phyloP scores from a whole-genome alignment of 2,888 invertebrate genomes.

The Mesorhabditis spiculigera region DNA sequence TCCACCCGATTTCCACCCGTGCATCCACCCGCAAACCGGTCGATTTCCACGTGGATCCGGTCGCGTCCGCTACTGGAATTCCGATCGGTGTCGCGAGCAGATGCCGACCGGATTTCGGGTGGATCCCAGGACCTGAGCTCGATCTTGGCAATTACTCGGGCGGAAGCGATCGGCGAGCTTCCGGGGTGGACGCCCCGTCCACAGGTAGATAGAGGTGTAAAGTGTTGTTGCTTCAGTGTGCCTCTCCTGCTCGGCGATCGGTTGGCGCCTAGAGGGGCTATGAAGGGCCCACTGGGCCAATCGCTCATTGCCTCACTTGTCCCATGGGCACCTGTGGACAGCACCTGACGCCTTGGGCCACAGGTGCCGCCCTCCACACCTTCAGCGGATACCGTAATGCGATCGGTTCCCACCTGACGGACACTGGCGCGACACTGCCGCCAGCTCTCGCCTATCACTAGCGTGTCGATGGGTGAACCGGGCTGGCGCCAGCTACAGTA shows the following conservation, averaged over 20 bases:
- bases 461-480: background rate
- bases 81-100: no score
- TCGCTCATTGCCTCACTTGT: background rate
- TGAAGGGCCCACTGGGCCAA: background rate
- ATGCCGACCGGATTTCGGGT: no score
- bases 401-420: slow-evolving; percentile 2
- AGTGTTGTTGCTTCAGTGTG: background rate
- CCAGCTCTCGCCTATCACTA: background rate
- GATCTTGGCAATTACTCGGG: no score
- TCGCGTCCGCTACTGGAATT: no score
- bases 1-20: no score
- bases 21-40: no score
- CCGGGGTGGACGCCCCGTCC: no score
- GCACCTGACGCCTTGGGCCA: slow-evolving; percentile 1
- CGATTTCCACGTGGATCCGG: no score
- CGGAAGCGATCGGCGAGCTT: no score
- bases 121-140: no score
- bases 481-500: background rate
- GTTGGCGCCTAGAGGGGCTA: background rate
- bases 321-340: background rate
- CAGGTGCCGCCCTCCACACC: background rate
- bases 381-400: background rate
- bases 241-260: background rate
- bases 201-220: slow-evolving; percentile 1
- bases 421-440: background rate